phyloP scores from a whole-genome alignment of 2,888 invertebrate species.

The Sarcophaga rosellei region DNA sequence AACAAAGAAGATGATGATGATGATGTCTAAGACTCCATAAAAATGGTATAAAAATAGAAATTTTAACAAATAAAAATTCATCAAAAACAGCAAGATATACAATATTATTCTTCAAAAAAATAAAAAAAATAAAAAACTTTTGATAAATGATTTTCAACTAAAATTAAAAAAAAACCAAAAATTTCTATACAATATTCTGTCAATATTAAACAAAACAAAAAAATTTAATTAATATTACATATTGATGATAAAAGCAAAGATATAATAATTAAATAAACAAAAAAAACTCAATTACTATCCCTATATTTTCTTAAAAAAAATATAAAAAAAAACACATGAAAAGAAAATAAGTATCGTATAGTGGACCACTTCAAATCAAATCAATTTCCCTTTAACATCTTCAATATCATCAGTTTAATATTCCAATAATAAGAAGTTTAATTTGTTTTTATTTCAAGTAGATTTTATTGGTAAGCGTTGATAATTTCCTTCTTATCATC shows the following conservation, averaged over 20 bases:
- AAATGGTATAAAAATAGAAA: not conserved
- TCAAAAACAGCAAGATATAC: slow-evolving; percentile 7
- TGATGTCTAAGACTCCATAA: slow-evolving; percentile 8
- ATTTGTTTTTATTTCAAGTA: slow-evolving; percentile 25
- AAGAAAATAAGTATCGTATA: not conserved
- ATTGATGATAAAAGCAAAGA: slow-evolving; percentile 4
- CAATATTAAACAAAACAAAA: too few relatives aligned
- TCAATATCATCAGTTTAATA: not conserved
- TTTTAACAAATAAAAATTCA: not conserved
- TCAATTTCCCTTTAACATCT: slow-evolving; percentile 30
- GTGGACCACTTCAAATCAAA: slow-evolving; percentile 15
- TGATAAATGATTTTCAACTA: slow-evolving; percentile 8
- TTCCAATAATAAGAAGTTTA: not conserved
- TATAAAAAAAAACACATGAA: not conserved
- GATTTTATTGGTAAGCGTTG: not conserved
- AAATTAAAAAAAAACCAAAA: not conserved
- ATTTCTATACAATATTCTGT: too few relatives aligned
- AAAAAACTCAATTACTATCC: slow-evolving; percentile 18
- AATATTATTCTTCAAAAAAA: not conserved
- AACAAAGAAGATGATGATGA: slow-evolving; percentile 19
- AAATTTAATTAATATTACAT: not conserved
- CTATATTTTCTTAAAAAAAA: not conserved
- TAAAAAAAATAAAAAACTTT: not conserved
- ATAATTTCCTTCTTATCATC: not conserved
- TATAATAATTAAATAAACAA: slow-evolving; percentile 1